Evolutionary conservation across 2,888 invertebrate species (phyloP).

Genomic region (Podotricha telesiphe): DNA sequence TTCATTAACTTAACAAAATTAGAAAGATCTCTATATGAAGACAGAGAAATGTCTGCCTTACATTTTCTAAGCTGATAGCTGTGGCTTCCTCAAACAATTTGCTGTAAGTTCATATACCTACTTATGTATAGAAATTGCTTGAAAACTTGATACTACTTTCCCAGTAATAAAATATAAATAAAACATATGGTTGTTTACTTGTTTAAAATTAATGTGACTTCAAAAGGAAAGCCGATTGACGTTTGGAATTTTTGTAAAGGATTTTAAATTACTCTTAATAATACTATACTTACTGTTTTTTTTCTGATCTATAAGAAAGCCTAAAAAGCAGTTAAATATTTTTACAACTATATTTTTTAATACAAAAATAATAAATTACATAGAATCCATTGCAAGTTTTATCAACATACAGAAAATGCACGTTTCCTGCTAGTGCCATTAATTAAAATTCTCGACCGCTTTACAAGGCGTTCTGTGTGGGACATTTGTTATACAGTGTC

Average conservation of each 20-base stretch:
- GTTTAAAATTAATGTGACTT: slow-evolving; percentile 19
- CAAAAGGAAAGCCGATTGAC: slow-evolving; percentile 23
- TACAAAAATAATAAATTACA: background rate
- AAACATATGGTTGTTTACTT: slow-evolving; percentile 18
- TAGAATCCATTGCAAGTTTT: slow-evolving; percentile 39
- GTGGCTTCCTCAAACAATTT: background rate
- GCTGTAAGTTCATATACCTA: background rate
- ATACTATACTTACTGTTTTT: slow-evolving; percentile 14
- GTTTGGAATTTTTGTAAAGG: slow-evolving; percentile 19
- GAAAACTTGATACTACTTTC: background rate
- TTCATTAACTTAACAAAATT: background rate
- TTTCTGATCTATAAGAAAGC: background rate
- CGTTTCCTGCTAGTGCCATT: slow-evolving; percentile 65
- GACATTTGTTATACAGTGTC: slow-evolving; percentile 50
- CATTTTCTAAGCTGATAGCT: background rate
- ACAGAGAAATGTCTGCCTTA: no score
- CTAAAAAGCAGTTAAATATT: background rate
- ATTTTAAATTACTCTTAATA: slow-evolving; percentile 23
- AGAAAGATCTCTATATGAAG: no score
- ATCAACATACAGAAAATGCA: slow-evolving; percentile 54
- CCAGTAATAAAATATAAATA: slow-evolving; percentile 7
- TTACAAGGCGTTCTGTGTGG: slow-evolving; percentile 61
- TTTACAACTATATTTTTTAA: background rate
- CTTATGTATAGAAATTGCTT: background rate
- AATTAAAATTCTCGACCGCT: slow-evolving; percentile 71